Conservation (phyloP, 1,140 invertebrate species). For the Bombus turneri region DNA sequence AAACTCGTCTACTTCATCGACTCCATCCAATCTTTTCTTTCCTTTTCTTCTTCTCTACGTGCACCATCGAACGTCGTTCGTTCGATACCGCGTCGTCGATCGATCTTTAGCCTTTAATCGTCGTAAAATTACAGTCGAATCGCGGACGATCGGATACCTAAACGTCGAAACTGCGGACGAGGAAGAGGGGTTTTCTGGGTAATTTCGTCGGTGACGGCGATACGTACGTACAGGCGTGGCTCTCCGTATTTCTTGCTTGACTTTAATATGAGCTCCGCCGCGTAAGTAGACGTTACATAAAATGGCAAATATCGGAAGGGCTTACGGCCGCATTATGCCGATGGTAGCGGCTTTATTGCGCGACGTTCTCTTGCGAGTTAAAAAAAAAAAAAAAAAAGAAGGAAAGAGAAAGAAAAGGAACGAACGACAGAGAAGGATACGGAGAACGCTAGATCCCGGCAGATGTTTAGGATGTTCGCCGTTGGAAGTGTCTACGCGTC, state of each 20-base stretch:
- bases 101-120: background rate
- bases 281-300: slow-evolving; percentile 77
- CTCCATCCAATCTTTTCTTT: background rate
- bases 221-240: slow-evolving; percentile 28
- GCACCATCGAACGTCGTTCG: too few species aligned
- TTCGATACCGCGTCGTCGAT: too few species aligned
- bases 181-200: background rate
- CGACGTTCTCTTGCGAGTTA: slow-evolving; percentile 63
- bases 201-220: slow-evolving; percentile 12
- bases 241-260: slow-evolving; percentile 75
- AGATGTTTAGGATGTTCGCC: slow-evolving; percentile 78
- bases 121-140: background rate
- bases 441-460: slow-evolving; percentile 58
- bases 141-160: background rate
- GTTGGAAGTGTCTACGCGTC: slow-evolving; percentile 63
- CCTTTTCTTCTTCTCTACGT: accelerated
- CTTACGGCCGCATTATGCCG: slow-evolving; percentile 79
- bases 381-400: slow-evolving; percentile 54
- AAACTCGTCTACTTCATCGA: too few species aligned
- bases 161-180: background rate
- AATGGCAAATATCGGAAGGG: slow-evolving; percentile 79
- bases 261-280: slow-evolving; percentile 78
- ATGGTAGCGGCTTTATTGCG: slow-evolving; percentile 72
- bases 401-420: background rate
- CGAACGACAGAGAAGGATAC: slow-evolving; percentile 19